Conservation (phyloP, 2,113 vertebrate genomes). For the Talpa occidentalis region DNA sequence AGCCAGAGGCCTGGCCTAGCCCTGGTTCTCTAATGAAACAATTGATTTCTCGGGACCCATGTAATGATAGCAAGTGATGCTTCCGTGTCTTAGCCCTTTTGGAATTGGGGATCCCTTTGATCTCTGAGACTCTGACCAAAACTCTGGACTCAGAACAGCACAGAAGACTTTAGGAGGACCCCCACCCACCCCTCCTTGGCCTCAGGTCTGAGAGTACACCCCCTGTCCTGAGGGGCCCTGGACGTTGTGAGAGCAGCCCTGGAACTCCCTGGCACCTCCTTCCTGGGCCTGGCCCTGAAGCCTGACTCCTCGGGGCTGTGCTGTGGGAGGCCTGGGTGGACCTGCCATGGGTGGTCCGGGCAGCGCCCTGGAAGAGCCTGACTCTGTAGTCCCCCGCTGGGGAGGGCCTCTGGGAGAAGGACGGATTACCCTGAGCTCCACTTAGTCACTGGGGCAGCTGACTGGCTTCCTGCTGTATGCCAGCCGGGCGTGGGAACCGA, state of each 20-base stretch:
- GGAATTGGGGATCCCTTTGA: not conserved
- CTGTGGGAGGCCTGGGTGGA: not conserved
- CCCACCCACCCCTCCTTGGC: not conserved
- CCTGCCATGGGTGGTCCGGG: not conserved
- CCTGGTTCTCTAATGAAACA: no score
- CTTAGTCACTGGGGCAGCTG: not conserved
- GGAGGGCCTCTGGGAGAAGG: not conserved
- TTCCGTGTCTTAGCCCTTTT: not conserved
- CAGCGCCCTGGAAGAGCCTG: not conserved
- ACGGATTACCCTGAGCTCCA: not conserved
- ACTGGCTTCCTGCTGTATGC: not conserved
- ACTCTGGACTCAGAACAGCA: not conserved
- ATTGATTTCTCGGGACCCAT: not conserved
- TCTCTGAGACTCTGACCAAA: not conserved
- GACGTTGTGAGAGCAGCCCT: no score
- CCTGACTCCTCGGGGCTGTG: not conserved
- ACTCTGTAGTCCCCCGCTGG: not conserved
- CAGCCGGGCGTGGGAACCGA: no score
- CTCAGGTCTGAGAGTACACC: not conserved
- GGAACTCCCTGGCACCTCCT: no score
- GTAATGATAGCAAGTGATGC: not conserved
- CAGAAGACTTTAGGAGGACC: not conserved
- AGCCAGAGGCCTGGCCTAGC: no score
- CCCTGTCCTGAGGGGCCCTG: no score
- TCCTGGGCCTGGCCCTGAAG: not conserved